Base-by-base conservation (phyloP, 2,113 vertebrate genomes). In the Sceloporus undulatus region DNA sequence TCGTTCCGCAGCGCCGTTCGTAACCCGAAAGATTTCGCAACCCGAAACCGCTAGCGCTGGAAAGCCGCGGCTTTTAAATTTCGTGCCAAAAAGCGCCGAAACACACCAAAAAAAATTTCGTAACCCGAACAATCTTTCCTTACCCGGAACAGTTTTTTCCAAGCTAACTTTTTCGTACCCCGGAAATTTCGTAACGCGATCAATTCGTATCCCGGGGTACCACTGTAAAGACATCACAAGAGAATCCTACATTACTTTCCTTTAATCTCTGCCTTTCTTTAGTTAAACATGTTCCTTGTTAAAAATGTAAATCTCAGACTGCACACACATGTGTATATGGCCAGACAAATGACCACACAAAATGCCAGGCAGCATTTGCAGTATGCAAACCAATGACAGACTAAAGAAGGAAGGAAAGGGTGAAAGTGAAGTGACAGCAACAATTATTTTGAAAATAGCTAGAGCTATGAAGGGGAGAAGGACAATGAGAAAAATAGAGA, bases 341-440 rank as follows among this genome's bases (percentile, higher is more conserved):
- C 1, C 48, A 48, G 5, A 48, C 48, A 48, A 48, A 48, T 85
- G 90, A 62, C 19, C 13, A 62, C 59, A 62, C 59, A 62, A 62
- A 62, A 62, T 62, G 14, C 11, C 18, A 18, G 1, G 14, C 59
- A 62, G 59, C 59, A 62, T 66, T 27, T 56, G 29, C 65, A 70
- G 7, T 56, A 71, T 87, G 87, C 78, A 90, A 90, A 94, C 85
- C 89, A 92, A 78, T 90, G 11, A 27, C 92, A 88, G 75, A 94
- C 83, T 27, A 65, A 38, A 84, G 25, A 42, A 81, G 91, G 34
- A 21, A 59, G 77, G 76, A 84, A 65, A 79, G 90, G 89, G 86
- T 82, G 7, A 79, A 88, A 7, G 0, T 5, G 85, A 93, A 79
- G 87, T 77, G 74, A 71, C 73, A 79, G 29, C 78, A 87, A 83